Percentiles rank a stretch among this genome's conserved stretches.
Evolutionary conservation across 2,797 vertebrate species (phyloP).

Genomic region (Eospalax fontanierii): DNA sequence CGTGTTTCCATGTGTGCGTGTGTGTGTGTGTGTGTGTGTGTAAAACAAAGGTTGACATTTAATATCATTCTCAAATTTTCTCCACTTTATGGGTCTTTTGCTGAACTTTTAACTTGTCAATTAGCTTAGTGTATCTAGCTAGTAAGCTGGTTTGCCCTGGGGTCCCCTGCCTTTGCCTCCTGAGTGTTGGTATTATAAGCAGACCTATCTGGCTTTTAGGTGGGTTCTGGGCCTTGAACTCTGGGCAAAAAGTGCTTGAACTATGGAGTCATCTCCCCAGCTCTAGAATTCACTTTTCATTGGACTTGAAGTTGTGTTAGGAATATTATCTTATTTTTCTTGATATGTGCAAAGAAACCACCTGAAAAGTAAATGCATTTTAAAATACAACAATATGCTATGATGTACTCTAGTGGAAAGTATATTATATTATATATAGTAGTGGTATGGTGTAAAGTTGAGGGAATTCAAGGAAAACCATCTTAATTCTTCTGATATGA

Average conservation of each 20-base stretch:
- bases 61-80: not conserved
- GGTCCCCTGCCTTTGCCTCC: not conserved
- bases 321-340: constrained; percentile 16
- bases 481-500: too few species aligned
- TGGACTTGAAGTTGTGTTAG: not conserved
- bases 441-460: too few species aligned
- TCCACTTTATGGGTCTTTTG: not conserved
- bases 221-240: not conserved
- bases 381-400: not conserved
- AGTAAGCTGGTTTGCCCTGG: not conserved
- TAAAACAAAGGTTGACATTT: not conserved
- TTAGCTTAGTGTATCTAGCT: not conserved
- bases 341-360: constrained; percentile 25
- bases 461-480: too few species aligned
- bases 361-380: constrained; percentile 3
- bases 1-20: not conserved
- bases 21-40: not conserved
- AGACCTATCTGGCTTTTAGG: not conserved
- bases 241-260: not conserved
- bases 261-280: not conserved
- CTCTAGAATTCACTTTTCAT: not conserved
- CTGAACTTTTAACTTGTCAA: not conserved
- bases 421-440: too few species aligned
- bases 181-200: not conserved
- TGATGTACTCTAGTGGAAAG: not conserved